Evolutionary conservation across 2,113 vertebrate species (phyloP).

Genomic region (Chroicocephalus ridibundus): DNA sequence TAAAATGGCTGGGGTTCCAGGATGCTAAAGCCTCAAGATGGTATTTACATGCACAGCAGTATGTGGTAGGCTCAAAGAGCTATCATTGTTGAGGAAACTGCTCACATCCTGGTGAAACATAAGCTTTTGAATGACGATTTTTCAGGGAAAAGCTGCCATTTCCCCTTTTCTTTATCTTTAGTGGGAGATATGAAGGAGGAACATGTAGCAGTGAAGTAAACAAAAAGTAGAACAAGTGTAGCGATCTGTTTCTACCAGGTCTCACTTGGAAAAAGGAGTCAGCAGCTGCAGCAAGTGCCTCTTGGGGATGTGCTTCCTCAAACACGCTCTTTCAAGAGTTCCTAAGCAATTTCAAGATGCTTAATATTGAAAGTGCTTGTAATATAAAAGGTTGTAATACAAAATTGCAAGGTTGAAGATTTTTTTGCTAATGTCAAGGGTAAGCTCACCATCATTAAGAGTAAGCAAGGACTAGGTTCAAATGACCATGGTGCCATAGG

Average conservation of each 20-base stretch:
- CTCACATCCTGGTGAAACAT: neutral
- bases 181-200: neutral
- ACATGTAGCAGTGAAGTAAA: neutral
- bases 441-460: neutral
- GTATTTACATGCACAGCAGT: neutral
- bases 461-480: neutral
- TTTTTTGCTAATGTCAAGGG: neutral
- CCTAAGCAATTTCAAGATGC: neutral
- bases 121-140: neutral
- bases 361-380: neutral
- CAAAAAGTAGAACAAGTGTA: neutral
- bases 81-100: neutral
- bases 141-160: neutral
- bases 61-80: neutral
- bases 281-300: neutral
- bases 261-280: neutral
- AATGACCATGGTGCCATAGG: rapidly evolving
- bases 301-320: neutral
- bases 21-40: neutral
- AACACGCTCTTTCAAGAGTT: neutral
- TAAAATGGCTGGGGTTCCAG: neutral
- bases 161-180: neutral
- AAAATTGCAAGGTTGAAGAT: neutral
- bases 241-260: neutral
- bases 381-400: neutral